Evolutionary conservation across 2,888 invertebrate genomes (phyloP), one percentile per base, ranked within the genome.

Genomic region (Hydroisotoma schaefferi): DNA sequence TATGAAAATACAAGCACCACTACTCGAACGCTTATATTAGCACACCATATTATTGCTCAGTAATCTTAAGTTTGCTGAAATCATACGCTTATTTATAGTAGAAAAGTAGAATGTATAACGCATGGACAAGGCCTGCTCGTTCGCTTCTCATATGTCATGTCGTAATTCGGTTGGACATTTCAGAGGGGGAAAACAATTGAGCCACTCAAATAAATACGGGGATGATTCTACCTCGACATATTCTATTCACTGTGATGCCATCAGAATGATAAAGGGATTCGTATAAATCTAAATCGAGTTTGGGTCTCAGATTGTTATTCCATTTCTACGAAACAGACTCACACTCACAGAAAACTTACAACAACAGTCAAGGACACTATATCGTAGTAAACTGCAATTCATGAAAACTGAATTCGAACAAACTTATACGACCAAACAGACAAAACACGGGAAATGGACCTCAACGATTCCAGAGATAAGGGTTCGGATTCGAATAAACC

Each of bases 141-240:
- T 12, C 33, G 12, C 8, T 33, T 23, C 25, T 46, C 46, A 25
- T 46, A 25, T 22, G 46, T 22, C 46, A 49, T 25, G 49, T 6
- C 49, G n/a, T 49, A 49, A 49, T 49, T 49, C 40, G 40, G 43
- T 51, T 51, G 46, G 43, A 38, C 49, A 57, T 22, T 33, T n/a
- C 38, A 38, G 23, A 26, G 49, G 48, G 51, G 40, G 38, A 29
- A 57, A 57, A 51, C 58, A 58, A 58, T 58, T 58, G 53, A 29
- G 58, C 40, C 40, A 40, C 40, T 40, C n/a, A 40, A 40, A 40
- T 15, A 40, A 40, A 46, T 47, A 56, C 56, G 46, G 40, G 44
- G 44, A 56, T 37, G 37, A 56, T 37, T 56, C 33, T 47, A 22
- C n/a, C 40, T n/a, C n/a, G n/a, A 40, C 48, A 20, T 33, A 25